Evolutionary conservation across 1,140 invertebrate genomes (phyloP).

Genomic region (Conopomorpha cramerella): DNA sequence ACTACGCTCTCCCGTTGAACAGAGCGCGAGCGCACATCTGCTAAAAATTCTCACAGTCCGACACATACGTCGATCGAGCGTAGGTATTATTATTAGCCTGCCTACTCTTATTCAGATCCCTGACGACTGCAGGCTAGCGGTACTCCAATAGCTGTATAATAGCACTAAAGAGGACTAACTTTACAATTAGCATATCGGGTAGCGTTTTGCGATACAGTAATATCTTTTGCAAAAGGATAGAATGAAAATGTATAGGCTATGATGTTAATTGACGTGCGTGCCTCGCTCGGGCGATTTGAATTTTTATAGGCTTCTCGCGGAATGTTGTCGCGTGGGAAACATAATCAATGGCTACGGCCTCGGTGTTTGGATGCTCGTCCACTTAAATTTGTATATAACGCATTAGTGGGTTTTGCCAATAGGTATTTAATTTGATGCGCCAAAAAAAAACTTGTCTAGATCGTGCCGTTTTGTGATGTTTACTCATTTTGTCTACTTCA

Average conservation of each 20-base stretch:
- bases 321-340: no score
- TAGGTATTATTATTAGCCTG: conserved; percentile 45
- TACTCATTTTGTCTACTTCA: no score
- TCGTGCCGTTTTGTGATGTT: no score
- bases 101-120: conserved; percentile 16
- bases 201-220: conserved; percentile 6
- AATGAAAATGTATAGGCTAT: conserved; percentile 1
- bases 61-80: no score
- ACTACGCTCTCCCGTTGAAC: conserved; percentile 39
- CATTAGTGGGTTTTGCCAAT: no score
- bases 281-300: no score
- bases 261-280: no score
- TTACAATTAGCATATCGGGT: conserved; percentile 42
- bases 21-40: conserved; percentile 54
- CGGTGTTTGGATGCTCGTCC: no score
- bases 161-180: no score
- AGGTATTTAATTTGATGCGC: no score
- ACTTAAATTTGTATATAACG: not conserved
- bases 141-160: conserved; percentile 31
- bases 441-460: no score
- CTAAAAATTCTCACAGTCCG: conserved; percentile 55
- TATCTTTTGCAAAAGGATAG: conserved; percentile 8
- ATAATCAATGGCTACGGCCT: no score
- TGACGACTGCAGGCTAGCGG: conserved; percentile 41
- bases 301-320: not conserved